These are phyloP conservation scores for Coremacera marginata DNA, from an alignment of 2,888 invertebrate genomes.

Conservation along the genomic window DNA sequence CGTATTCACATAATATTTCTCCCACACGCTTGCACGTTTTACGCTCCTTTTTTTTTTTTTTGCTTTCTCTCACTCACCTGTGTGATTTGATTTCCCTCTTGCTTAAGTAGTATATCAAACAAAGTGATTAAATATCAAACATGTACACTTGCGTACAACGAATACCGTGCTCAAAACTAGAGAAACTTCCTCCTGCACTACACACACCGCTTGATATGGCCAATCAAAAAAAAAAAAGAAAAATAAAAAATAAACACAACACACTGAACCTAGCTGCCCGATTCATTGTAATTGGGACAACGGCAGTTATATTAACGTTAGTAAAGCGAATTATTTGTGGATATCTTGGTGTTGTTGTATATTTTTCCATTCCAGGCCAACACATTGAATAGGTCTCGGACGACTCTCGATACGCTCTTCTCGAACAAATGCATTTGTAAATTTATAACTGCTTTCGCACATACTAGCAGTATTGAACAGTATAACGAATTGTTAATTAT, in stretches of 20 bases:
- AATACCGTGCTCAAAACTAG: background rate
- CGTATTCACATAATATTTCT: background rate
- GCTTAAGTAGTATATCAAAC: background rate
- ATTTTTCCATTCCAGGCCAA: background rate
- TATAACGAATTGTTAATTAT: too few relatives aligned
- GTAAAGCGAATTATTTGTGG: background rate
- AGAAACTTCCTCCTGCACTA: background rate
- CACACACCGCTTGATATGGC: background rate
- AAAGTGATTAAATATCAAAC: background rate
- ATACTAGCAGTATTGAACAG: too few relatives aligned
- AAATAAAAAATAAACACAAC: background rate
- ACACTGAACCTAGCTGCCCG: background rate
- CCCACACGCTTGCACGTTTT: background rate
- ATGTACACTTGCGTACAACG: background rate
- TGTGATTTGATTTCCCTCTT: too few relatives aligned
- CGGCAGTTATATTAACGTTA: conserved; percentile 1
- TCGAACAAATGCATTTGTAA: too few relatives aligned
- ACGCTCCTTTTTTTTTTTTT: background rate
- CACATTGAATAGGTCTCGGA: background rate
- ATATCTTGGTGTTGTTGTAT: conserved; percentile 5
- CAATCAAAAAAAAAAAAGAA: background rate
- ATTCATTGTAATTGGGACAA: conserved; percentile 18
- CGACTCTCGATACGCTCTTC: too few relatives aligned
- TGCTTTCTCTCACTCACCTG: background rate
- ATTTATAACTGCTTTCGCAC: too few relatives aligned